phyloP scores from a whole-genome alignment of 1,140 invertebrate genomes.

The Dinothrombium tinctorium region DNA sequence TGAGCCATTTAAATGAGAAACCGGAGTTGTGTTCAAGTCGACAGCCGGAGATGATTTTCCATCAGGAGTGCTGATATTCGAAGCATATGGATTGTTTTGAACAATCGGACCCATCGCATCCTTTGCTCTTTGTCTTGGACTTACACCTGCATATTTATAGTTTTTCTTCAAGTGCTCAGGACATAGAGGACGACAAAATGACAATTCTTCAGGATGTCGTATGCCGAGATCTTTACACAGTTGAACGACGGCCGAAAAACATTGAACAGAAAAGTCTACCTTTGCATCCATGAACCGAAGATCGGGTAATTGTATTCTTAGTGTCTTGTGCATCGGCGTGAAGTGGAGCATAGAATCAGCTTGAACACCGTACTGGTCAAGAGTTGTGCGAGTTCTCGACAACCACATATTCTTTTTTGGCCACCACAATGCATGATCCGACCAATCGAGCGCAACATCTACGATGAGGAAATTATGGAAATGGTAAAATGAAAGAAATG shows the following conservation, averaged over 20 bases:
- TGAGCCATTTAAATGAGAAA: background rate
- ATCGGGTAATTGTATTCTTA: conserved; percentile 78
- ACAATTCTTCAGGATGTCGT: conserved; percentile 87
- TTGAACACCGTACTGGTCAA: conserved; percentile 91
- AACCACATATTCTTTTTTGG: conserved; percentile 84
- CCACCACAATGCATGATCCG: conserved; percentile 98
- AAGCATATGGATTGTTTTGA: conserved; percentile 3
- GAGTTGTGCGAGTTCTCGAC: conserved; percentile 65
- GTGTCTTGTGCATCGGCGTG: conserved; percentile 95
- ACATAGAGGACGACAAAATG: conserved; percentile 69
- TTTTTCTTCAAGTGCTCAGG: conserved; percentile 63
- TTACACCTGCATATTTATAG: conserved; percentile 23
- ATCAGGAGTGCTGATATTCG: conserved; percentile 5
- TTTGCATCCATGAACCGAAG: conserved; percentile 70
- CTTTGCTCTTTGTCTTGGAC: conserved; percentile 15
- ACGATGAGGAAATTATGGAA: conserved; percentile 21
- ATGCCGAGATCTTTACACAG: conserved; percentile 91
- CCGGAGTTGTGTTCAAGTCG: background rate
- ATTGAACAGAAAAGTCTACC: conserved; percentile 88
- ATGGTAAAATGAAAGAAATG: conserved; percentile 22
- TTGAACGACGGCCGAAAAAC: conserved; percentile 77
- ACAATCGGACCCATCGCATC: conserved; percentile 13
- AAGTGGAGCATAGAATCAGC: conserved; percentile 85
- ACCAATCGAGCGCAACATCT: conserved; percentile 89
- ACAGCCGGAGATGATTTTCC: background rate